Evolutionary conservation across 2,888 invertebrate genomes (phyloP).

Genomic region (Eupelmus urozonus): DNA sequence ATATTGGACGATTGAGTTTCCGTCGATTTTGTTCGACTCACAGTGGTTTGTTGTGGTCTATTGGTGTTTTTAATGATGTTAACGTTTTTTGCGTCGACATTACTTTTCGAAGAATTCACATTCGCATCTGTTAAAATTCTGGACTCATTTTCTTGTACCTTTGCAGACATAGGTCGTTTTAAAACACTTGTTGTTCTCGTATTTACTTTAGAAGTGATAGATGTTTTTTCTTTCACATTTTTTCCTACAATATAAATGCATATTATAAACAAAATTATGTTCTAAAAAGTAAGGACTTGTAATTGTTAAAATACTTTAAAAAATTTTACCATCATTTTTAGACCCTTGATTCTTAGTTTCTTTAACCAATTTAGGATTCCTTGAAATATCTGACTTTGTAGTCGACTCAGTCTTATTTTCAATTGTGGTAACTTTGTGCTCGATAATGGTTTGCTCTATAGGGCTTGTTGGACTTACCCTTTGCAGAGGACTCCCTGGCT

Average conservation of each 20-base stretch:
- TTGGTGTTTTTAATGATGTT: conserved; percentile 49
- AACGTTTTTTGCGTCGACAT: conserved; percentile 58
- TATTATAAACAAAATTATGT: not conserved
- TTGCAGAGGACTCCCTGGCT: conserved; percentile 76
- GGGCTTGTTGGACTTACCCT: conserved; percentile 73
- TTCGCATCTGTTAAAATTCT: conserved; percentile 62
- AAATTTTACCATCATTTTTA: conserved; percentile 64
- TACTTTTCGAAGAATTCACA: conserved; percentile 61
- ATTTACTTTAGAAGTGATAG: conserved; percentile 62
- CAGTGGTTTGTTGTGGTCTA: conserved; percentile 42
- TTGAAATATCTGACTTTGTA: conserved; percentile 35
- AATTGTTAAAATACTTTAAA: conserved; percentile 8
- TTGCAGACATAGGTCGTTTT: conserved; percentile 65
- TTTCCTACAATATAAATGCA: conserved; percentile 59
- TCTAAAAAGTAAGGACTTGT: not conserved
- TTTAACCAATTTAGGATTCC: conserved; percentile 70
- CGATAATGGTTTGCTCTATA: conserved; percentile 70
- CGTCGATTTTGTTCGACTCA: conserved; percentile 32
- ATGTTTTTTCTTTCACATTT: conserved; percentile 66
- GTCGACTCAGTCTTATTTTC: conserved; percentile 43
- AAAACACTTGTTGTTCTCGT: conserved; percentile 60
- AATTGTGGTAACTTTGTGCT: conserved; percentile 32
- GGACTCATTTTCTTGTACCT: conserved; percentile 62
- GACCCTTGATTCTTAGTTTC: conserved; percentile 70
- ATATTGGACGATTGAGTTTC: conserved; percentile 40